Evolutionary conservation across 2,113 vertebrate genomes (phyloP).

Genomic region (Arothron firmamentum): DNA sequence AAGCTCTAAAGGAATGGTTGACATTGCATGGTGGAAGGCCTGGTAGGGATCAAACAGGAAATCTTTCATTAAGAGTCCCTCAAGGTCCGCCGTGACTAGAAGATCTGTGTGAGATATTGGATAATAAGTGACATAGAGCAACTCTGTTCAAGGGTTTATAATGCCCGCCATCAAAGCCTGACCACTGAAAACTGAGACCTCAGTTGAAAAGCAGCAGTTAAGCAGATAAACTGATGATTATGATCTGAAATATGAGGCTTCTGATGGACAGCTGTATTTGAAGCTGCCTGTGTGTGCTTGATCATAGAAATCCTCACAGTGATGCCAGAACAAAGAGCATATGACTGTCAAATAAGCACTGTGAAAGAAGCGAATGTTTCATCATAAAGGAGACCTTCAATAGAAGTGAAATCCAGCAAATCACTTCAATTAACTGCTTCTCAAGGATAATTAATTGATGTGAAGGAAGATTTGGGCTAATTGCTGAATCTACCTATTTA

Average conservation of each 20-base stretch:
- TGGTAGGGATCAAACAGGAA: conserved; percentile 56
- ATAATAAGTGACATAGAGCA: conserved; percentile 36
- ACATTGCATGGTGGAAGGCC: conserved; percentile 43
- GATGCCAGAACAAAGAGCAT: conserved; percentile 23
- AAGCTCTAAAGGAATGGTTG: conserved; percentile 29
- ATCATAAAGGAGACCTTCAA: conserved; percentile 35
- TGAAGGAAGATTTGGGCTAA: conserved; percentile 45
- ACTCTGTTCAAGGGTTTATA: conserved; percentile 37
- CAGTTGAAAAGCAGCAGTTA: conserved; percentile 8
- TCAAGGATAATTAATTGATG: conserved; percentile 19
- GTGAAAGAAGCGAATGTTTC: conserved; percentile 15
- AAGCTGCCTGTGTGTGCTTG: conserved; percentile 10
- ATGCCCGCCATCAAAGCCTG: conserved; percentile 22
- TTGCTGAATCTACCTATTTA: conserved; percentile 43
- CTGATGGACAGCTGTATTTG: conserved; percentile 38
- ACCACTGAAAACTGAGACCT: conserved; percentile 28
- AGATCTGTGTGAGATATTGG: conserved; percentile 46
- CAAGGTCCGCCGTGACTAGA: conserved; percentile 46
- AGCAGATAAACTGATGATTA: conserved; percentile 20
- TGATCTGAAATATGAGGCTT: conserved; percentile 1
- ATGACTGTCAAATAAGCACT: conserved; percentile 20
- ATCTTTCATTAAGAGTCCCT: conserved; percentile 68
- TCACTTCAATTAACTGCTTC: conserved; percentile 38
- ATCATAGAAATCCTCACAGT: conserved; percentile 39
- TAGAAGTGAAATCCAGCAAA: conserved; percentile 41